Evolutionary conservation across 1,140 invertebrate genomes (phyloP), one percentile per base, ranked within the genome.

Genomic region (Drosophila truncata): DNA sequence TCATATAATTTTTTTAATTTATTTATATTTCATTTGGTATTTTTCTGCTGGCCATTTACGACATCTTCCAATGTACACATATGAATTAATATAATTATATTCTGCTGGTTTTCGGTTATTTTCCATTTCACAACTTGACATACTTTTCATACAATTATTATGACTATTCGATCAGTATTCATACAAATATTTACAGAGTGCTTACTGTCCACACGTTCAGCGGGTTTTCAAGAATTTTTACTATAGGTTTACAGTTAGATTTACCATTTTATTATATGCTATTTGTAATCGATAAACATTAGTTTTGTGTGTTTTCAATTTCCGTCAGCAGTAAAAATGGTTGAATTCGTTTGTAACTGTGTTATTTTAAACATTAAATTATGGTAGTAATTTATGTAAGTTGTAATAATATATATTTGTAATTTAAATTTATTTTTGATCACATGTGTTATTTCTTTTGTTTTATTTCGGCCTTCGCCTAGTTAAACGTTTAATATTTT

Each of bases 391-490:
- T 69, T 29, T 54, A 54, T 54, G 18, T 78, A 73, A 58, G 59
- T 65, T 65, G 67, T 84, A 84, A 64, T 85, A 78, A 58, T 75
- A 80, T 65, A 66, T 72, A 80, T 64, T 47, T 71, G 42, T 79
- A 80, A 80, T 80, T 83, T 90, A 88, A 87, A 81, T 84, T 72
- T 75, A 88, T 80, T 88, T 84, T 90, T 78, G 85, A 88, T 88
- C 84, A 88, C 84, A 88, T 84, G 81, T 84, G 80, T 88, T 84
- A 80, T 79, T 83, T 41, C 72, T 78, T 74, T 76, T 37, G 70
- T 64, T 65, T 52, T 57, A 29, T 73, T 70, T 74, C 76, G 50
- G 62, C 80, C 37, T 46, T 44, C 29, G 31, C 11, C 37, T 60
- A 46, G n/a, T 52, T 42, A 61, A 80, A 54, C 49, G 44, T 63